phyloP scores from a whole-genome alignment of 2,888 invertebrate genomes.

The Corbicula japonica region DNA sequence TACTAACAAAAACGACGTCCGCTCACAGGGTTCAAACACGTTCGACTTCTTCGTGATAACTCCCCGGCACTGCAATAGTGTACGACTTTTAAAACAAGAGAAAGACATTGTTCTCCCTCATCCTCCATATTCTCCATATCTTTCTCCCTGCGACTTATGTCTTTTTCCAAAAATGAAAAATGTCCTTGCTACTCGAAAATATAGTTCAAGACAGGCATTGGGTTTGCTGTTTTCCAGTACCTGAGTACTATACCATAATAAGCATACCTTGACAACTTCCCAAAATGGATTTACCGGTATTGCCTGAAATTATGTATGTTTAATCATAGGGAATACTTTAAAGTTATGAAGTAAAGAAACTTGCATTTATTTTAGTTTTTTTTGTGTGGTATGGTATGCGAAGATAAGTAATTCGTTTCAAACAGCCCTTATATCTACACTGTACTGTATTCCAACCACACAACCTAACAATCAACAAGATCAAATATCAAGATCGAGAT shows the following conservation, averaged over 20 bases:
- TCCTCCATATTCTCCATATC: not conserved
- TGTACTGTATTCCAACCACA: too few species aligned
- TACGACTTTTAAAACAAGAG: slow-evolving; percentile 1
- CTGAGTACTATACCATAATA: not conserved
- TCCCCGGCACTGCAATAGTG: slow-evolving; percentile 5
- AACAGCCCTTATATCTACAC: too few species aligned
- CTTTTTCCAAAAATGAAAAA: slow-evolving; percentile 3
- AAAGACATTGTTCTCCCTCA: not conserved
- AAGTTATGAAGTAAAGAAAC: too few species aligned
- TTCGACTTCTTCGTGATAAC: slow-evolving; percentile 13
- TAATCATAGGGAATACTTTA: too few species aligned
- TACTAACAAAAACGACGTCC: not conserved
- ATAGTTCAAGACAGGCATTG: slow-evolving; percentile 2
- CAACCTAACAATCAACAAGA: too few species aligned
- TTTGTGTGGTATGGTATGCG: too few species aligned
- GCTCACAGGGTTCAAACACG: slow-evolving; percentile 8
- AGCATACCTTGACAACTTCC: too few species aligned
- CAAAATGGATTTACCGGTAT: too few species aligned
- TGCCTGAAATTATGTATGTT: too few species aligned
- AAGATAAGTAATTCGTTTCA: slow-evolving; percentile 2
- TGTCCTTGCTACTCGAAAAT: not conserved
- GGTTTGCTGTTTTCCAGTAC: slow-evolving; percentile 11
- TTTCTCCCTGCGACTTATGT: not conserved
- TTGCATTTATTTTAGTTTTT: too few species aligned
- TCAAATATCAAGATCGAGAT: too few species aligned